phyloP scores from a whole-genome alignment of 64 coral and sea anemone species.

The Acropora tenuis region DNA sequence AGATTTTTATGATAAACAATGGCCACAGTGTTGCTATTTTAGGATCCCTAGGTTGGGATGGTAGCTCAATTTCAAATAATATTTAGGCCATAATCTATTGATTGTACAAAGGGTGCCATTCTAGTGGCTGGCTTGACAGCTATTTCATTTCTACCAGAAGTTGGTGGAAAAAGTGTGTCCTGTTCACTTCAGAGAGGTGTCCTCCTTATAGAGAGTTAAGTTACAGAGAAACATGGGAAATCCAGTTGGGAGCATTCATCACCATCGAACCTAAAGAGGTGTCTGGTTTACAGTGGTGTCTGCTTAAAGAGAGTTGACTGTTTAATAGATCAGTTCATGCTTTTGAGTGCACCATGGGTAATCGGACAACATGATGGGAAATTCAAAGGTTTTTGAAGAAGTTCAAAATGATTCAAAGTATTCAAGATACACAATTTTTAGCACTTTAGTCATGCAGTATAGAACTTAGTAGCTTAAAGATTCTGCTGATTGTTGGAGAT shows the following conservation, averaged over 20 bases:
- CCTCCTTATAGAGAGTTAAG: neutral
- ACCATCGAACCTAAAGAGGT: neutral
- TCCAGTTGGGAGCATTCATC: neutral
- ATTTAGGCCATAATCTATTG: neutral
- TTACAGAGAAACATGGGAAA: neutral
- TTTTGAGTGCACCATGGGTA: too few species aligned
- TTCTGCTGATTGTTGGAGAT: too few species aligned
- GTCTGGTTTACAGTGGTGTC: neutral
- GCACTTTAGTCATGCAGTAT: too few species aligned
- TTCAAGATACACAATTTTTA: too few species aligned
- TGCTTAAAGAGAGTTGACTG: neutral
- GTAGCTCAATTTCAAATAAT: neutral
- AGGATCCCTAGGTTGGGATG: neutral
- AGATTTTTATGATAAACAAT: neutral
- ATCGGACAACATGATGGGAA: too few species aligned
- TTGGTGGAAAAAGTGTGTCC: neutral
- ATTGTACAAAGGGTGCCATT: constrained; percentile 7
- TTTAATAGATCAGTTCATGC: too few species aligned
- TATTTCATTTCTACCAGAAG: neutral
- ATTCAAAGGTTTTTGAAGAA: too few species aligned
- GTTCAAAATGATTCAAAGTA: too few species aligned
- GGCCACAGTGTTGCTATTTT: neutral
- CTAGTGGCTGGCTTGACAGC: neutral
- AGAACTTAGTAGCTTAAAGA: too few species aligned
- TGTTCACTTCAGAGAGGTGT: neutral